Evolutionary conservation across 2,113 vertebrate genomes (phyloP).

Genomic region (Onychostruthus taczanowskii): DNA sequence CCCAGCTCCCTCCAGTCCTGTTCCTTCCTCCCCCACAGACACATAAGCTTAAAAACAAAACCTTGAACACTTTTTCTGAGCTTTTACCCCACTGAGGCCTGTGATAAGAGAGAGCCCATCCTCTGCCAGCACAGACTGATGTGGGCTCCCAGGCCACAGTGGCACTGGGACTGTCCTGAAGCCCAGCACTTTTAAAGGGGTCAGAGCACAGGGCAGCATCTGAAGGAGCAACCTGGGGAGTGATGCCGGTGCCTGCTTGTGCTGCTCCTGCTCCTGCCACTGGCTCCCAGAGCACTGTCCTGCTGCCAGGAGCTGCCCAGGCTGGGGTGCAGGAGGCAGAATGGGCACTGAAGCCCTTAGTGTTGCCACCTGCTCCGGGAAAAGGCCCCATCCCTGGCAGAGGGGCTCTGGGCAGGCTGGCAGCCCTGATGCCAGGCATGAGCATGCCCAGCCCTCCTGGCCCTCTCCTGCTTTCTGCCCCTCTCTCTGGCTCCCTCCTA

Average conservation of each 20-base stretch:
- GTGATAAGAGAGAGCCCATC: not conserved
- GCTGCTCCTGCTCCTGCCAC: not conserved
- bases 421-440: not conserved
- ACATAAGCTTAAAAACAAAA: not conserved
- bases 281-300: not conserved
- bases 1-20: fast-evolving
- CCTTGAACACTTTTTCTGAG: not conserved
- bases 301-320: not conserved
- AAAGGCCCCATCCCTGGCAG: not conserved
- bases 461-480: not conserved
- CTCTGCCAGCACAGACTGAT: not conserved
- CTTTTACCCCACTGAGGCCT: not conserved
- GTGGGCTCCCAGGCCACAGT: not conserved
- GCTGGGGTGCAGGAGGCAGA: not conserved
- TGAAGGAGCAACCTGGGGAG: not conserved
- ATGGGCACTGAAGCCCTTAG: not conserved
- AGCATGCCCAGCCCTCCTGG: not conserved
- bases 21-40: not conserved
- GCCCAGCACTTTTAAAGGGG: not conserved
- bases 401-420: not conserved
- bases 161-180: not conserved
- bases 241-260: fast-evolving
- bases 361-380: not conserved
- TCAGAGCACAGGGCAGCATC: not conserved
- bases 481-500: not conserved